Percentiles rank a stretch among this genome's conserved stretches.
Evolutionary conservation across 2,888 invertebrate genomes (phyloP).

Genomic region (Priocnemis perturbator): DNA sequence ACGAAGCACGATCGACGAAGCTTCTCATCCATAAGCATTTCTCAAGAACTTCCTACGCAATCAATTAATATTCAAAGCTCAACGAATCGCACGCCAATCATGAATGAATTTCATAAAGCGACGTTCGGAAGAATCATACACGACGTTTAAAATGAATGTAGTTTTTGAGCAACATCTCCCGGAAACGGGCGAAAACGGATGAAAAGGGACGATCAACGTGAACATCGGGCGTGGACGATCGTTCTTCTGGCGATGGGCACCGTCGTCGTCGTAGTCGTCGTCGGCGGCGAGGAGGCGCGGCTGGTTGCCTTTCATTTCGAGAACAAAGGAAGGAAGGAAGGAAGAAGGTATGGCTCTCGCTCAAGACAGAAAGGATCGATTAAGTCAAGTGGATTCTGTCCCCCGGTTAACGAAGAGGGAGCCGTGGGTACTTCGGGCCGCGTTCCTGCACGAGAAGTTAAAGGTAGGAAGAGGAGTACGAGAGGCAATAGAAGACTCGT

Average conservation of each 20-base stretch:
- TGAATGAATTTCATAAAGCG: no score
- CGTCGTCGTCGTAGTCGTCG: no score
- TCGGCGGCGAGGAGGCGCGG: neutral
- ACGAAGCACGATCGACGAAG: no score
- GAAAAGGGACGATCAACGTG: neutral
- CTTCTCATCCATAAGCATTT: no score
- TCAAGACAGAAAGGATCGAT: constrained; percentile 51
- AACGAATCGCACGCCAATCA: no score
- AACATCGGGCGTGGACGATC: neutral
- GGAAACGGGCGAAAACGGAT: no score
- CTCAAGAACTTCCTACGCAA: no score
- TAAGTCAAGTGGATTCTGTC: constrained; percentile 56
- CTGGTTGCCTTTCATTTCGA: constrained; percentile 3
- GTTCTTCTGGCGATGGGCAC: constrained; percentile 4
- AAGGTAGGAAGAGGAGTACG: neutral
- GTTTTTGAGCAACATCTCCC: no score
- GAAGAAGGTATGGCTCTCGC: constrained; percentile 1
- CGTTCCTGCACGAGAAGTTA: constrained; percentile 20
- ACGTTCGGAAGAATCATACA: no score
- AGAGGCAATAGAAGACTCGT: constrained; percentile 23
- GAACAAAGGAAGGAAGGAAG: constrained; percentile 21
- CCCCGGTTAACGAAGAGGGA: constrained; percentile 53
- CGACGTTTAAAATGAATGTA: no score
- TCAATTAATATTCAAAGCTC: no score
- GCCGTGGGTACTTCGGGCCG: constrained; percentile 24